Conservation (phyloP, 2,888 invertebrate genomes). For the Trachelus stipa region DNA sequence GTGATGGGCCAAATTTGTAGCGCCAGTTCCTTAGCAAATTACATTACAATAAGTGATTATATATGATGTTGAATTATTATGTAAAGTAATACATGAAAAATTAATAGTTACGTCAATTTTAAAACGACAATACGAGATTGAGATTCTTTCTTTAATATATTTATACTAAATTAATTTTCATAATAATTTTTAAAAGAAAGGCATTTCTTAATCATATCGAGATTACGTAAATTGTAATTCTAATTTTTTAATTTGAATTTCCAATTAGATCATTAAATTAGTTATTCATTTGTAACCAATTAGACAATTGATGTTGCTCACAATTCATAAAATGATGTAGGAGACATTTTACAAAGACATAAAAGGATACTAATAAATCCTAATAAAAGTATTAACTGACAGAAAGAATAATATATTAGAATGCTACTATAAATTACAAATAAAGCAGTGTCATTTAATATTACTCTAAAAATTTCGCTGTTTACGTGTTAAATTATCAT, state of each 20-base stretch:
- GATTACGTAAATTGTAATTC: too few relatives aligned
- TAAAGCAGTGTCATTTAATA: too few relatives aligned
- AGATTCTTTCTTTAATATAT: too few relatives aligned
- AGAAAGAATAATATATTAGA: not conserved
- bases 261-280: not conserved
- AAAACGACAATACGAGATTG: too few relatives aligned
- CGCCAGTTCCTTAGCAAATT: not conserved
- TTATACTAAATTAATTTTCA: too few relatives aligned
- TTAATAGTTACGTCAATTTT: too few relatives aligned
- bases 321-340: not conserved
- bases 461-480: not conserved
- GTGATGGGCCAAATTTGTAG: not conserved
- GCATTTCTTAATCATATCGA: too few relatives aligned
- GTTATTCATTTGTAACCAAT: not conserved
- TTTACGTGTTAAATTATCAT: not conserved
- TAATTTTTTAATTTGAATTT: too few relatives aligned
- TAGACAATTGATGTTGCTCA: not conserved
- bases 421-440: too few relatives aligned
- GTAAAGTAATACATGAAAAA: too few relatives aligned
- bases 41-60: not conserved
- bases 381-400: not conserved
- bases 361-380: not conserved
- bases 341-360: not conserved
- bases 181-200: too few relatives aligned
- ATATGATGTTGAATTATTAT: too few relatives aligned